These are phyloP conservation scores for Apolygus lucorum DNA, from an alignment of 1,140 invertebrate genomes.

Conservation along the genomic window DNA sequence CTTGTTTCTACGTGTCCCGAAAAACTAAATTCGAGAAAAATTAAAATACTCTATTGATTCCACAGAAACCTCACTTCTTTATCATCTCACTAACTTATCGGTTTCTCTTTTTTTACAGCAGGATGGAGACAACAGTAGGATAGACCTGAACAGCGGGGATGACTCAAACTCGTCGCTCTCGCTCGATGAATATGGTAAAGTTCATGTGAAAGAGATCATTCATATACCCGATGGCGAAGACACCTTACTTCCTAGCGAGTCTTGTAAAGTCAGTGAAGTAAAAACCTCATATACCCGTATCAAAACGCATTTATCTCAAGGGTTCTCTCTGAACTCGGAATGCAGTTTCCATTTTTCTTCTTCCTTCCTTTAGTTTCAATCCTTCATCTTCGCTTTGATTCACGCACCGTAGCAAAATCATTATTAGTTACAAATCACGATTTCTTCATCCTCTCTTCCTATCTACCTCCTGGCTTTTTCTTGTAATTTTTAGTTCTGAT, in stretches of 20 bases:
- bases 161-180: slow-evolving; percentile 32
- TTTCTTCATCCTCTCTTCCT: neutral
- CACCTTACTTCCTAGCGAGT: slow-evolving; percentile 1
- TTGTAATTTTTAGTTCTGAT: too few species aligned
- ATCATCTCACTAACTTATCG: too few species aligned
- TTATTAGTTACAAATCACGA: neutral
- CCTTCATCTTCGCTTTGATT: neutral
- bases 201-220: neutral
- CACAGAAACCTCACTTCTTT: too few species aligned
- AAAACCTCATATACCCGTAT: neutral
- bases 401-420: neutral
- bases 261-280: slow-evolving; percentile 7
- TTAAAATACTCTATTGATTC: too few species aligned
- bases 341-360: neutral
- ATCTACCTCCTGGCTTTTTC: too few species aligned
- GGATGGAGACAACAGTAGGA: slow-evolving; percentile 8
- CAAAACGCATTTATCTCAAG: neutral
- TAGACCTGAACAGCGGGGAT: slow-evolving; percentile 23
- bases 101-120: slow-evolving; percentile 2
- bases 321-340: neutral
- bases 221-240: neutral
- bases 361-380: neutral
- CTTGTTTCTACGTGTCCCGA: too few species aligned
- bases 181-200: slow-evolving; percentile 24
- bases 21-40: too few species aligned